A percentile compares a stretch with the other conserved stretches of the same genome.
phyloP scores from a whole-genome alignment of 2,888 invertebrate genomes.

The Caenorhabditis drosophilae region DNA sequence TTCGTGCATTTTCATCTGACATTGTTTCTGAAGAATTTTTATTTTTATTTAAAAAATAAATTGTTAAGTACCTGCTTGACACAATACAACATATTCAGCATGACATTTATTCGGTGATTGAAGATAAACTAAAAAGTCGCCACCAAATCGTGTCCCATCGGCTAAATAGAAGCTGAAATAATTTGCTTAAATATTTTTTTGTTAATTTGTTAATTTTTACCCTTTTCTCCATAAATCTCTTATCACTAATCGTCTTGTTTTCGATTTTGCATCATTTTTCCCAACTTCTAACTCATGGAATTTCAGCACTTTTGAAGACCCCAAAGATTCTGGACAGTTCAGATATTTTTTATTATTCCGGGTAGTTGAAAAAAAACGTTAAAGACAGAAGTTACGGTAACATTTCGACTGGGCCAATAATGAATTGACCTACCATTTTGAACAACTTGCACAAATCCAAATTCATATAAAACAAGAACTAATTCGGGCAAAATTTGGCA shows the following conservation, averaged over 20 bases:
- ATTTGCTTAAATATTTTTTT: not conserved
- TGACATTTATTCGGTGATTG: slow-evolving; percentile 24
- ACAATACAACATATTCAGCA: slow-evolving; percentile 31
- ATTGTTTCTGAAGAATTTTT: not conserved
- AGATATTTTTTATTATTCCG: not conserved
- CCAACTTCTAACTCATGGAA: slow-evolving; percentile 11
- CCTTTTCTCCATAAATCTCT: slow-evolving; percentile 35
- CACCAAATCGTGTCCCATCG: slow-evolving; percentile 30
- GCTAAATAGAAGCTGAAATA: slow-evolving; percentile 22
- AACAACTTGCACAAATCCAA: slow-evolving; percentile 18
- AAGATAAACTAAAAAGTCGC: slow-evolving; percentile 27
- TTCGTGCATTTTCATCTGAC: slow-evolving; percentile 4
- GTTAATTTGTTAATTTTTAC: slow-evolving; percentile 2
- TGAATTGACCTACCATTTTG: not conserved
- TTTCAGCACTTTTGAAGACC: not conserved
- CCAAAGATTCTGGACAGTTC: too few relatives aligned
- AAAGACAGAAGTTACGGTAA: too few relatives aligned
- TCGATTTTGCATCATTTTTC: slow-evolving; percentile 11
- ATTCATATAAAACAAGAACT: slow-evolving; percentile 19
- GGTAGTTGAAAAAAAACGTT: too few relatives aligned
- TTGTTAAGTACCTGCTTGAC: slow-evolving; percentile 1
- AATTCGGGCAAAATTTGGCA: slow-evolving; percentile 14
- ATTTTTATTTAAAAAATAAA: not conserved
- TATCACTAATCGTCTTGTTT: slow-evolving; percentile 19
- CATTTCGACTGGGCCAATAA: too few relatives aligned